phyloP scores from a whole-genome alignment of 2,797 vertebrate genomes.

The Muraenolepis orangiensis region DNA sequence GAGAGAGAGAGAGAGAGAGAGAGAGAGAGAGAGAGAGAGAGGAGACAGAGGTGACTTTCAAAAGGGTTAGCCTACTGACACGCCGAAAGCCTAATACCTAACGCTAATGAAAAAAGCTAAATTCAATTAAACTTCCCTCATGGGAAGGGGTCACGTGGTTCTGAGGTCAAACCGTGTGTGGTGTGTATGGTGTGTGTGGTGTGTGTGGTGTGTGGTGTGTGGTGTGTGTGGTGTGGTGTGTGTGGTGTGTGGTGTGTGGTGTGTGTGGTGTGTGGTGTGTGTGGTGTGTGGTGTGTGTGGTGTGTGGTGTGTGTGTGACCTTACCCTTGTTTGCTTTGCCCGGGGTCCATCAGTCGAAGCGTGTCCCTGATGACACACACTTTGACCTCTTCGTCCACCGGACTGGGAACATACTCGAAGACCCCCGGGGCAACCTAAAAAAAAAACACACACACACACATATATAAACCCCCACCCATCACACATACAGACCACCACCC shows the following conservation, averaged over 20 bases:
- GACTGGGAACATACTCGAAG: slow-evolving; percentile 88
- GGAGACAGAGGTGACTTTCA: neutral
- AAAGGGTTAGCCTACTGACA: neutral
- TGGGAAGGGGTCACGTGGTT: too few species aligned
- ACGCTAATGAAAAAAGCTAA: neutral
- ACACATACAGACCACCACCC: too few species aligned
- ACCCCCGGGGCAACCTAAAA: slow-evolving; percentile 88
- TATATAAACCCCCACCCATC: too few species aligned
- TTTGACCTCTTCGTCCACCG: slow-evolving; percentile 94
- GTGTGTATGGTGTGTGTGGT: too few species aligned
- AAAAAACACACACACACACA: slow-evolving; percentile 15
- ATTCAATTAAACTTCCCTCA: too few species aligned
- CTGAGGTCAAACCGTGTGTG: too few species aligned
- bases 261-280: neutral
- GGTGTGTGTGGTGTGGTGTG: too few species aligned
- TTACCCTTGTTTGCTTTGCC: slow-evolving; percentile 68
- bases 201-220: too few species aligned
- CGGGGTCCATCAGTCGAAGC: slow-evolving; percentile 87
- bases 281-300: slow-evolving; percentile 1
- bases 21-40: neutral
- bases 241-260: neutral
- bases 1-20: neutral
- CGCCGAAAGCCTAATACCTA: neutral
- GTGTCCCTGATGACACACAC: slow-evolving; percentile 95
- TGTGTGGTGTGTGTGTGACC: slow-evolving; percentile 56